phyloP scores from a whole-genome alignment of 2,888 invertebrate genomes.

The Polydrusus tereticollis region DNA sequence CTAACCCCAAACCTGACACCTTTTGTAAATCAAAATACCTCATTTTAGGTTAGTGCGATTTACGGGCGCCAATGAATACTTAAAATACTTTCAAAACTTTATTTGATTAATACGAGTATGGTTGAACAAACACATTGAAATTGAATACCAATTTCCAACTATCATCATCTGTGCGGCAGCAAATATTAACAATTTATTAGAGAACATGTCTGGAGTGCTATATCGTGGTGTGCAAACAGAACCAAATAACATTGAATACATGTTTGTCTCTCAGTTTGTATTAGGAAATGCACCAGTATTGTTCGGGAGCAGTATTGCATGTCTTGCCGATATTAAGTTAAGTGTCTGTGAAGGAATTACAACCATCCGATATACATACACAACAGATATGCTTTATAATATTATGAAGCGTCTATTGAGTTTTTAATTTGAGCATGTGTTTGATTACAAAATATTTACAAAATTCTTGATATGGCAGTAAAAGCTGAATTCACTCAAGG shows the following conservation, averaged over 20 bases:
- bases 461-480: too few species aligned
- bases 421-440: too few species aligned
- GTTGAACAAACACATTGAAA: too few species aligned
- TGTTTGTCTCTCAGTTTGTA: constrained; percentile 3
- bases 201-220: background rate
- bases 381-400: background rate
- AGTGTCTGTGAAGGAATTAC: constrained; percentile 1
- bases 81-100: too few species aligned
- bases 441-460: too few species aligned
- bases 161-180: background rate
- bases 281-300: background rate
- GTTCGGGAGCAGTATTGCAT: background rate
- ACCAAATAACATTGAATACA: background rate
- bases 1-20: too few species aligned
- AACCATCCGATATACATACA: background rate
- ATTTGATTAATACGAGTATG: too few species aligned
- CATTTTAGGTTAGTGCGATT: too few species aligned
- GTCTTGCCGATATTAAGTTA: background rate
- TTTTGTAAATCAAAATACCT: too few species aligned
- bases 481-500: too few species aligned
- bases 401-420: too few species aligned
- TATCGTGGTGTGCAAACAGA: constrained; percentile 1
- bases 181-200: background rate
- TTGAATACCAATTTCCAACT: background rate
- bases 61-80: too few species aligned